Evolutionary conservation across 2,888 invertebrate species (phyloP), one percentile per base, ranked within the genome.

Genomic region (Drosophila neonasuta): DNA sequence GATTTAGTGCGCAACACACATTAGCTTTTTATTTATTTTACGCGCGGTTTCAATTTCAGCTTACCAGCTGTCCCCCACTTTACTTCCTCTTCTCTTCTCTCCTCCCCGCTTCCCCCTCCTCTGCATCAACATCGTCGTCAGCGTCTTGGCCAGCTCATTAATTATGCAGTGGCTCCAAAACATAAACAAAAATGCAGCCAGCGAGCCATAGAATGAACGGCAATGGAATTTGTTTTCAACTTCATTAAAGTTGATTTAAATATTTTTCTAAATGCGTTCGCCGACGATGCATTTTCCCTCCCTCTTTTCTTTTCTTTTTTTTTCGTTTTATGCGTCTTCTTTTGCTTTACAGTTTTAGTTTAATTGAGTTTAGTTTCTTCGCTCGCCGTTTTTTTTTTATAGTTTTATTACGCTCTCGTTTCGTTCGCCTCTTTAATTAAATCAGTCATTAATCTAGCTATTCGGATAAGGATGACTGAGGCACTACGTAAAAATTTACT

Each of bases 221-320:
- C 77, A 49, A 44, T 57, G 80, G 80, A 86, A 86, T 86, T 78
- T 80, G 66, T 76, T 78, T 73, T 86, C 65, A 63, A 86, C 86
- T 86, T 86, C 84, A 86, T 81, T 80, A 81, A 80, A 86, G 73
- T 80, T 71, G 64, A 71, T 81, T 86, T 86, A 83, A 86, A 86
- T 86, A 83, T 83, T 71, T 75, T 63, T 65, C 57, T 66, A 67
- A 72, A 71, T 79, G 82, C 65, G 65, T 74, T 74, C n/a, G 29
- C 46, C 44, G 50, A 34, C 57, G 58, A 32, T 59, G 71, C 58
- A 55, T 52, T 59, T 13, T 11, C 8, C 34, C 11, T 9, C 11
- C 1, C 10, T 2, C 13, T 10, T n/a, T 1, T 5, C 7, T n/a
- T 4, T 6, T 3, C 30, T 13, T 3, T 24, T 36, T 30, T 41